Percentiles rank a stretch among this genome's conserved stretches.
Conservation (phyloP, 2,113 vertebrate species). For the Melierax canorus region DNA sequence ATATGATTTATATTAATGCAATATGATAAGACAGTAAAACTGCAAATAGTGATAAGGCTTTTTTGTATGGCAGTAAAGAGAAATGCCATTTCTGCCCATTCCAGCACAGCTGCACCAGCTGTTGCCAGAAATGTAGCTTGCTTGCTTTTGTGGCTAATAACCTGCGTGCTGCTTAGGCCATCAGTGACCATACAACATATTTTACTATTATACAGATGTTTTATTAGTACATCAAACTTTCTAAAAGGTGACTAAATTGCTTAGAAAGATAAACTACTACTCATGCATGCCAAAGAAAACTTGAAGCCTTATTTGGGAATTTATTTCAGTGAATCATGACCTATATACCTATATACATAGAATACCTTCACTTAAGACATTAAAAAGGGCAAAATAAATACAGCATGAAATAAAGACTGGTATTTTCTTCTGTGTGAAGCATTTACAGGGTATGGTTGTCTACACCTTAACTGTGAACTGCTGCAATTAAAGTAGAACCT, state of each 20-base stretch:
- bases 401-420: neutral
- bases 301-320: neutral
- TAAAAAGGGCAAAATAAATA: conserved; percentile 25
- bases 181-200: neutral
- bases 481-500: neutral
- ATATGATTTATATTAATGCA: conserved; percentile 8
- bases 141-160: neutral
- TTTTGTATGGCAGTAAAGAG: neutral
- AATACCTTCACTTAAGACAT: neutral
- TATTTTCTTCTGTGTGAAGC: neutral
- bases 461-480: neutral
- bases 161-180: neutral
- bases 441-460: neutral
- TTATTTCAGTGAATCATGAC: neutral
- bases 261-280: neutral
- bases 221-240: conserved; percentile 19
- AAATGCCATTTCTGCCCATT: neutral
- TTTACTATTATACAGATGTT: neutral
- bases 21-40: neutral
- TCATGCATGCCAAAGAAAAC: neutral
- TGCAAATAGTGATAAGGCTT: neutral
- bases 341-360: neutral
- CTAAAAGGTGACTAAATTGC: neutral
- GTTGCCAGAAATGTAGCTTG: neutral
- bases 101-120: neutral